Percentiles rank a stretch among this genome's conserved stretches.
Conservation (phyloP, 2,888 invertebrate genomes). For the Eurytoma adleriae region DNA sequence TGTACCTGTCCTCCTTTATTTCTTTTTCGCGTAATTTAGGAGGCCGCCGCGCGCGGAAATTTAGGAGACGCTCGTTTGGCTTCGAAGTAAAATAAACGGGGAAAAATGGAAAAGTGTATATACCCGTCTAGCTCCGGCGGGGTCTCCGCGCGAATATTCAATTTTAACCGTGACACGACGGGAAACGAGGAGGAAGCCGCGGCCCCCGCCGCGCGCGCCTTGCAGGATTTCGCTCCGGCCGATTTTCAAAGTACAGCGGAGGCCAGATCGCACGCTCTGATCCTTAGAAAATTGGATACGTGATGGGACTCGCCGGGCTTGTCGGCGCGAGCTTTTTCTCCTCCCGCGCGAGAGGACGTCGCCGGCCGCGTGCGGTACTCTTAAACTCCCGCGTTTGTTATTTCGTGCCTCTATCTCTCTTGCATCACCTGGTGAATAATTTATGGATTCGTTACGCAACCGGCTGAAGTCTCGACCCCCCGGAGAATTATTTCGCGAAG, state of each 20-base stretch:
- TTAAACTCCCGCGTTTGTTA: conserved; percentile 17
- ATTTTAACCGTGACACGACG: conserved; percentile 40
- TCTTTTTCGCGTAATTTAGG: background rate
- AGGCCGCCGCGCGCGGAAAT: background rate
- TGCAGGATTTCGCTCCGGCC: conserved; percentile 62
- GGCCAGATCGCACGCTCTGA: conserved; percentile 68
- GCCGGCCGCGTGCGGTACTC: background rate
- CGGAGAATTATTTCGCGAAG: conserved; percentile 2
- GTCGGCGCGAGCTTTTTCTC: conserved; percentile 60
- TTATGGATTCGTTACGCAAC: conserved; percentile 3
- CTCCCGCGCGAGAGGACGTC: no score
- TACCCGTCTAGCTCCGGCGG: background rate
- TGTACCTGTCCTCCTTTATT: no score
- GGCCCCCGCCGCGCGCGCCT: background rate
- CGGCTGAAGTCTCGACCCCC: background rate
- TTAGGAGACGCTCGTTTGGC: background rate
- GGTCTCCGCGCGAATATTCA: background rate
- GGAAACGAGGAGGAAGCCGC: conserved; percentile 12
- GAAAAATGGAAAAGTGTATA: conserved; percentile 34
- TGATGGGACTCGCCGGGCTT: conserved; percentile 71
- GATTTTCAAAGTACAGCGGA: conserved; percentile 67
- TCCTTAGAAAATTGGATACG: conserved; percentile 74
- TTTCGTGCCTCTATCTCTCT: background rate
- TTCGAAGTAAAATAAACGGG: background rate
- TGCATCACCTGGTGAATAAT: background rate